Conservation (phyloP, 2,797 vertebrate genomes). For the Phoeniculus purpureus region DNA sequence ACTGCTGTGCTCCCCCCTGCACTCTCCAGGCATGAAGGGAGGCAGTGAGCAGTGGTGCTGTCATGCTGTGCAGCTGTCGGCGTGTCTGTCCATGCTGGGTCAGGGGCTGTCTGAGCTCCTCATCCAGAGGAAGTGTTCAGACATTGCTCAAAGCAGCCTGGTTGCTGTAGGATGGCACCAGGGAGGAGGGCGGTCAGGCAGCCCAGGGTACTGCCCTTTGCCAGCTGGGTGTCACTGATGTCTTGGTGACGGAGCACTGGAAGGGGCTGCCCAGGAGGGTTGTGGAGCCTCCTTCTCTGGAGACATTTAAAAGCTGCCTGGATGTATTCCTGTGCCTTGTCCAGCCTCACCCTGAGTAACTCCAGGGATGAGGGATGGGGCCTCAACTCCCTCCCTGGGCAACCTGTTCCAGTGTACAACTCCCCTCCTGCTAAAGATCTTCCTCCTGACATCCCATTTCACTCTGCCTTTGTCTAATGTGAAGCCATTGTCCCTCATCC, state of each 20-base stretch:
- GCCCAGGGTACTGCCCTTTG: background rate
- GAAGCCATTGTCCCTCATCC: too few species aligned
- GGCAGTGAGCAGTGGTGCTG: background rate
- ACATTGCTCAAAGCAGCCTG: slow-evolving; percentile 5
- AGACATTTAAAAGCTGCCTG: too few species aligned
- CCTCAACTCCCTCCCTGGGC: too few species aligned
- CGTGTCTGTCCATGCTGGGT: background rate
- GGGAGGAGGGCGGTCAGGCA: background rate
- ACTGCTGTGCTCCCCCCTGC: background rate
- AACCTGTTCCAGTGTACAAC: too few species aligned
- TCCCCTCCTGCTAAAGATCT: too few species aligned
- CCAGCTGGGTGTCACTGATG: background rate
- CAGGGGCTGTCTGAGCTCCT: background rate
- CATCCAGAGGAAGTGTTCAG: background rate
- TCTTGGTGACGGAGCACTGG: background rate
- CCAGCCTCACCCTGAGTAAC: too few species aligned
- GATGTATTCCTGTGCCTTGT: too few species aligned
- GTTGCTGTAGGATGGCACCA: background rate
- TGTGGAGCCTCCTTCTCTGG: too few species aligned
- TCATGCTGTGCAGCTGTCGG: background rate
- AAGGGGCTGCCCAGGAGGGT: too few species aligned
- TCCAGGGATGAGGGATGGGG: too few species aligned
- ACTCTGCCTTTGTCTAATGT: too few species aligned
- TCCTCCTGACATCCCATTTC: too few species aligned
- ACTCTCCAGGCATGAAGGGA: background rate